These are phyloP conservation scores for Catharus fuscescens DNA, from an alignment of 2,113 vertebrate genomes.

Conservation along the genomic window DNA sequence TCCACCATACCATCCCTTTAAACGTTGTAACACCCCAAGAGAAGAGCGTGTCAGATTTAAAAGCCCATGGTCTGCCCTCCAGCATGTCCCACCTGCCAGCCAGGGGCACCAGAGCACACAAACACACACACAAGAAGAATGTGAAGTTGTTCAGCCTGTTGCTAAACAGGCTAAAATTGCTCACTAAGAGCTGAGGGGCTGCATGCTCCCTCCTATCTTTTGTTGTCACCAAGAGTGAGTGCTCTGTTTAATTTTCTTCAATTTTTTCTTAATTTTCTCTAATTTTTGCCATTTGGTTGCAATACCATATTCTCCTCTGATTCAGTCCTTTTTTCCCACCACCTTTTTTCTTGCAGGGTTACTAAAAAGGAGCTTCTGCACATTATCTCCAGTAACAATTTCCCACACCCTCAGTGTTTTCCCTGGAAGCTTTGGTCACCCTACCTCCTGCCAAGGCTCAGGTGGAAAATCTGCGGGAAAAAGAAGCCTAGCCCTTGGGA, in stretches of 20 bases:
- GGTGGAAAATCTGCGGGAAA: neutral
- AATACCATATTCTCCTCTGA: neutral
- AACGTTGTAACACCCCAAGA: neutral
- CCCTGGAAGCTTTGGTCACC: neutral
- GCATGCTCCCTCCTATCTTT: neutral
- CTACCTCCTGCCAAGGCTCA: neutral
- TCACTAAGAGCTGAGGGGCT: neutral
- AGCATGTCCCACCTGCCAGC: slow-evolving; percentile 35
- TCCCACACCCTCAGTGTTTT: neutral
- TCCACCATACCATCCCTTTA: neutral
- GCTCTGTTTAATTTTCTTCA: neutral
- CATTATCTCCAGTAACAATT: neutral
- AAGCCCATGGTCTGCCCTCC: neutral
- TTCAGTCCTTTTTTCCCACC: neutral
- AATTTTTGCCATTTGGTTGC: neutral
- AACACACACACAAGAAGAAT: neutral
- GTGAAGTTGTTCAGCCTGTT: slow-evolving; percentile 20
- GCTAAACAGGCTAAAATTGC: neutral
- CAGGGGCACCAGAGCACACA: neutral
- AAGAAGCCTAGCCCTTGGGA: neutral
- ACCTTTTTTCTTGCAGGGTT: neutral
- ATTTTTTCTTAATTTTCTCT: neutral
- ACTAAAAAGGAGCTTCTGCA: neutral
- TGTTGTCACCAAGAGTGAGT: neutral
- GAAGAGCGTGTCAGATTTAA: neutral